Base-by-base conservation (phyloP, 2,797 vertebrate species). In the Oryzias dopingdopingensis region DNA sequence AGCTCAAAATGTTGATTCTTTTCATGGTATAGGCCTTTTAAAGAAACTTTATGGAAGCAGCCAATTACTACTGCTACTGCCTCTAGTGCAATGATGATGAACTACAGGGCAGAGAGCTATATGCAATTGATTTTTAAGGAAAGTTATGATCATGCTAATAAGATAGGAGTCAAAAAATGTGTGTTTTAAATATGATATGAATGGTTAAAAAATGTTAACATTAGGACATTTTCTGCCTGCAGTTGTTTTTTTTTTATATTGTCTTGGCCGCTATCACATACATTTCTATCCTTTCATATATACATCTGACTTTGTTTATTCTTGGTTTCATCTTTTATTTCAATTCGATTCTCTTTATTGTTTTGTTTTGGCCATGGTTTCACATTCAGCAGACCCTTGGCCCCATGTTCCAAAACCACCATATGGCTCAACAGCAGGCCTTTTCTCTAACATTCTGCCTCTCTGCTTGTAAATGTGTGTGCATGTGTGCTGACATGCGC, bases 361-460 rank as follows among this genome's bases (percentile, higher is more conserved):
- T 64, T 77, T 51, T 72, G 65, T 70, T 75, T 76, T 84, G 74
- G 76, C 59, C 32, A 22, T 24, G 29, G 66, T 76, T 83, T 65
- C 60, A 75, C 62, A 61, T 64, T 74, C 56, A 73, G 46, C 67
- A 56, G 80, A 87, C 74, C 52, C 78, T 75, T 76, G 69, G 75
- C 70, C 74, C 49, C 41, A 23, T 62, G 54, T 71, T 77, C 5
- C 37, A 78, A 77, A 72, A 57, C 75, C 67, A 77, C 72, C 83
- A 84, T 85, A 84, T 87, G 83, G 79, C 52, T 71, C 71, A 77
- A 67, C 81, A 84, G 82, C 82, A 81, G 80, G 83, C 24, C 50
- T 52, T 74, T 76, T 18, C 52, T 52, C 44, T 62, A 29, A 29
- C 55, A 45, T 16, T 40, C 60, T 70, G 42, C 65, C 23, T 26